Percentiles rank a stretch among this genome's conserved stretches.
phyloP scores from a whole-genome alignment of 1,140 invertebrate genomes.

The Asbolus verrucosus region DNA sequence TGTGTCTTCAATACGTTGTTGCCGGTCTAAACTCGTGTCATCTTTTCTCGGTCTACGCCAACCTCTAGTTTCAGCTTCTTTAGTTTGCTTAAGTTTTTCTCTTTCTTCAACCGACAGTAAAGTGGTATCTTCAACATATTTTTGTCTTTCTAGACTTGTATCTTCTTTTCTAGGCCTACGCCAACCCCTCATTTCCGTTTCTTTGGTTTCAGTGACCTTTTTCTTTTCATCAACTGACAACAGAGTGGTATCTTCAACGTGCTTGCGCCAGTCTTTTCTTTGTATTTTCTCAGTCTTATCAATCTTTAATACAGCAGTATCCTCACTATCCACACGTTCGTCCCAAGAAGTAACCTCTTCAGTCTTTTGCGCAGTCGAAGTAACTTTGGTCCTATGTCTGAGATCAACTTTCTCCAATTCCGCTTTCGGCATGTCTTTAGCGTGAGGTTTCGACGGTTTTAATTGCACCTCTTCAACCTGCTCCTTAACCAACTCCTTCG shows the following conservation, averaged over 20 bases:
- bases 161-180: slow-evolving; percentile 59
- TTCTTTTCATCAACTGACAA: slow-evolving; percentile 55
- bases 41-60: slow-evolving; percentile 51
- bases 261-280: slow-evolving; percentile 47
- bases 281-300: slow-evolving; percentile 49
- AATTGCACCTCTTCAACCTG: slow-evolving; percentile 54
- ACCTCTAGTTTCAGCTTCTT: slow-evolving; percentile 47
- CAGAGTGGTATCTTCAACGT: slow-evolving; percentile 56
- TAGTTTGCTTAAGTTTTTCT: slow-evolving; percentile 40
- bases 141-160: slow-evolving; percentile 52
- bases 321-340: slow-evolving; percentile 51
- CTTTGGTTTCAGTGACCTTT: slow-evolving; percentile 40
- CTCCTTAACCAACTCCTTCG: slow-evolving; percentile 63
- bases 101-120: slow-evolving; percentile 50
- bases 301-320: slow-evolving; percentile 56
- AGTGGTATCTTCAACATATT: slow-evolving; percentile 48
- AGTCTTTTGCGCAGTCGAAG: slow-evolving; percentile 20
- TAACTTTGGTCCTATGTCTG: slow-evolving; percentile 47
- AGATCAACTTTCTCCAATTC: slow-evolving; percentile 53
- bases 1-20: slow-evolving; percentile 51
- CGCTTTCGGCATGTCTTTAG: slow-evolving; percentile 54
- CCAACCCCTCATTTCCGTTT: slow-evolving; percentile 48
- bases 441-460: slow-evolving; percentile 46
- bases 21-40: slow-evolving; percentile 45
- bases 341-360: slow-evolving; percentile 37